Conservation (phyloP, 2,888 invertebrate genomes). For the Lomographa bimaculata region DNA sequence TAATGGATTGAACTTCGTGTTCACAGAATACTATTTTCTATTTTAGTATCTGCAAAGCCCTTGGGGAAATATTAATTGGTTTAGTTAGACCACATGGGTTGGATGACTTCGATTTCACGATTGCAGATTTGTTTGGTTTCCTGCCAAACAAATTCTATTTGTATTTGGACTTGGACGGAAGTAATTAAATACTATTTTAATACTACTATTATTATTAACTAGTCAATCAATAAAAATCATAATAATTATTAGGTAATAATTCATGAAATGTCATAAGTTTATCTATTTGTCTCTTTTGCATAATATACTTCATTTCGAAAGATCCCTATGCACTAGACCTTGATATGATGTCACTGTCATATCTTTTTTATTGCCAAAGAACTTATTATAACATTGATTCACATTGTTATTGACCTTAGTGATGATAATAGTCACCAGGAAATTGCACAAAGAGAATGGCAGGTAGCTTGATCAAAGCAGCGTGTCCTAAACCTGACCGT, state of each 20-base stretch:
- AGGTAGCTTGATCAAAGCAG: constrained; percentile 5
- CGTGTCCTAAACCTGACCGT: constrained; percentile 7
- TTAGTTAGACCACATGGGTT: too few relatives aligned
- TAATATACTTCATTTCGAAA: too few relatives aligned
- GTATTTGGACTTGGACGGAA: constrained; percentile 14
- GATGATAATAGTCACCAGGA: constrained; percentile 35
- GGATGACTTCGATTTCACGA: constrained; percentile 10
- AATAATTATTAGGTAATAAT: too few relatives aligned
- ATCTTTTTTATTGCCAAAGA: too few relatives aligned
- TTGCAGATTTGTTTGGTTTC: constrained; percentile 21
- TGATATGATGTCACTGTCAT: too few relatives aligned
- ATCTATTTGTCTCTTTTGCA: too few relatives aligned
- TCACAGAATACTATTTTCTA: constrained; percentile 4
- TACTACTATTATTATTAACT: too few relatives aligned
- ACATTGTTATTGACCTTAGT: constrained; percentile 37
- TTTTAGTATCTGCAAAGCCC: constrained; percentile 6
- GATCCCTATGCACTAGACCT: too few relatives aligned
- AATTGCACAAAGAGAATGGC: constrained; percentile 28
- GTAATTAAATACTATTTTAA: too few relatives aligned
- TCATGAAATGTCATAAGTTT: too few relatives aligned
- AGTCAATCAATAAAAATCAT: constrained; percentile 1
- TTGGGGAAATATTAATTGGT: constrained; percentile 13
- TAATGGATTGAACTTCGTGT: constrained; percentile 9
- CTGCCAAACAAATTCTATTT: constrained; percentile 26
- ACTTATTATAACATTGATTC: constrained; percentile 18